Conservation (phyloP, 92 coral and sea anemone species). For the Pocillopora grandis region DNA sequence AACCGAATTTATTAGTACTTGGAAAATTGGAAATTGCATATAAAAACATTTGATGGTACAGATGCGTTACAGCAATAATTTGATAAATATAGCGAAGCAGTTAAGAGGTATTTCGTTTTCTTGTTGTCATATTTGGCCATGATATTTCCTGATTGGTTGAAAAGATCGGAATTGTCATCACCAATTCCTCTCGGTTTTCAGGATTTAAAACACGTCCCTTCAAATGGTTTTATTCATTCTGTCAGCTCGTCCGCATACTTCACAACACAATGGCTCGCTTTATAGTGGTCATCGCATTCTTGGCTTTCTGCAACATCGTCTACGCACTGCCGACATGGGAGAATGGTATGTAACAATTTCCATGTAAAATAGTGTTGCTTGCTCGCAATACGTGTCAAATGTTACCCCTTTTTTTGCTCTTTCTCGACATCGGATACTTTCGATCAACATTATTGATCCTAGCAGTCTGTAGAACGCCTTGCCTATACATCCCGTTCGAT, state of each 20-base stretch:
- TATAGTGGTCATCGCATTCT: background rate
- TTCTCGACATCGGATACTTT: too few species aligned
- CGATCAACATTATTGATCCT: too few species aligned
- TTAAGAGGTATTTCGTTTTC: background rate
- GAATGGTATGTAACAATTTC: conserved; percentile 12
- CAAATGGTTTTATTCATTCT: too few species aligned
- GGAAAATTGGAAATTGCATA: too few species aligned
- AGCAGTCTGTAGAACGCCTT: too few species aligned
- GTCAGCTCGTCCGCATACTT: background rate
- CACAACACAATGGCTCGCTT: conserved; percentile 3
- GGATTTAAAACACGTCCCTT: background rate
- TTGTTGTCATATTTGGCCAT: background rate
- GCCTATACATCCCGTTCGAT: too few species aligned
- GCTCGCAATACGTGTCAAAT: background rate
- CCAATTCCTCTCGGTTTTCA: background rate
- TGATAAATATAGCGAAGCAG: background rate
- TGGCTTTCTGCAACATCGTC: conserved; percentile 11
- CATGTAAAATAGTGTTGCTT: background rate
- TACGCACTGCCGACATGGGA: conserved; percentile 15
- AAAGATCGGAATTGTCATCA: background rate
- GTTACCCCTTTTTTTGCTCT: too few species aligned
- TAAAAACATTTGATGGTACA: background rate
- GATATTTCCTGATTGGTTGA: background rate
- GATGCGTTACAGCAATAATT: background rate
- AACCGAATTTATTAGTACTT: too few species aligned